Evolutionary conservation across 2,113 vertebrate genomes (phyloP).

Genomic region (Vicugna pacos): DNA sequence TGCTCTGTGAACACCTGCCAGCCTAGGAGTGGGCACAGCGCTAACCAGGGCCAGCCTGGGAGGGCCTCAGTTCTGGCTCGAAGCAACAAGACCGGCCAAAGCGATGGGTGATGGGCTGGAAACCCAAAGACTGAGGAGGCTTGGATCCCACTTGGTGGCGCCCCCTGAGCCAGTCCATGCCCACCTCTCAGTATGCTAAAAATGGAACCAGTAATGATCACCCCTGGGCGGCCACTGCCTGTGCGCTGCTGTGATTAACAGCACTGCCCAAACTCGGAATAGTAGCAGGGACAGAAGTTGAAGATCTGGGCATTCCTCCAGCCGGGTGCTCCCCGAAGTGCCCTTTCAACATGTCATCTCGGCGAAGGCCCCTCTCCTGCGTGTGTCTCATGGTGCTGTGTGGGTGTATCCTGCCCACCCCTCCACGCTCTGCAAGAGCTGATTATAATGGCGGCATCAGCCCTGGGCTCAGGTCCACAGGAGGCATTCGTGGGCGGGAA

Average conservation of each 20-base stretch:
- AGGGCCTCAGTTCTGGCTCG: neutral
- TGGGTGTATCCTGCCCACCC: neutral
- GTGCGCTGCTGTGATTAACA: slow-evolving; percentile 38
- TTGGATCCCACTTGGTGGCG: accelerated
- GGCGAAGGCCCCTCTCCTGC: neutral
- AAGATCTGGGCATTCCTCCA: slow-evolving; percentile 50
- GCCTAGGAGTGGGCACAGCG: neutral
- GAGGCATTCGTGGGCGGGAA: neutral
- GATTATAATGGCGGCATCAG: neutral
- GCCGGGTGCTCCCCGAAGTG: neutral
- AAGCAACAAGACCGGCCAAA: neutral
- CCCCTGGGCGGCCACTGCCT: neutral
- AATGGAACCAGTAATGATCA: neutral
- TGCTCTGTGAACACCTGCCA: neutral
- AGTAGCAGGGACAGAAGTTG: neutral
- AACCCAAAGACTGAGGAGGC: neutral
- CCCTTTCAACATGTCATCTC: neutral
- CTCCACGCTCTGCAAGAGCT: neutral
- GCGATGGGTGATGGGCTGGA: neutral
- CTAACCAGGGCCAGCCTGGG: neutral
- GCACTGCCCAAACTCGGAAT: neutral
- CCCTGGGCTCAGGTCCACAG: neutral
- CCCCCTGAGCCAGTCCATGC: neutral
- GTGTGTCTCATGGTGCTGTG: neutral
- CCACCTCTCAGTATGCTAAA: neutral